Conservation (phyloP, 2,888 invertebrate species). For the Loripinus fragilis region DNA sequence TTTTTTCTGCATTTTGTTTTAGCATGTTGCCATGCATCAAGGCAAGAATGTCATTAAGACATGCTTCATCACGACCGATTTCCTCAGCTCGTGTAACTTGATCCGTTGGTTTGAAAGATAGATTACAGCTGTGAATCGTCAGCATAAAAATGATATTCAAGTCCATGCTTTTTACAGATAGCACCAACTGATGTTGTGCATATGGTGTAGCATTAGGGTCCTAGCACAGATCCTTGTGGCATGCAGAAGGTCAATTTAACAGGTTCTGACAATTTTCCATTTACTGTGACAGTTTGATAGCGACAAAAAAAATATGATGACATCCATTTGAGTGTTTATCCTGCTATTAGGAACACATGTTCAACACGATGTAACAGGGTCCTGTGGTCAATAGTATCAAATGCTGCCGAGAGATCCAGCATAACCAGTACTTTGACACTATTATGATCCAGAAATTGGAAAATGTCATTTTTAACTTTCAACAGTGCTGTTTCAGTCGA, state of each 20-base stretch:
- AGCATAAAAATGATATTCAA: constrained; percentile 50
- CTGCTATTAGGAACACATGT: constrained; percentile 31
- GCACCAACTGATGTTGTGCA: constrained; percentile 44
- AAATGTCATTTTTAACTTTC: constrained; percentile 48
- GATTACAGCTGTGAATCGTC: constrained; percentile 45
- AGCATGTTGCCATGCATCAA: constrained; percentile 43
- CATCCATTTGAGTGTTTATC: constrained; percentile 45
- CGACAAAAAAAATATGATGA: constrained; percentile 42
- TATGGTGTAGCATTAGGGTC: constrained; percentile 30
- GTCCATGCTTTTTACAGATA: constrained; percentile 44
- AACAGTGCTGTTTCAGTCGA: constrained; percentile 48
- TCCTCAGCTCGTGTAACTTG: constrained; percentile 14
- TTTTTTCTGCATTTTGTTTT: constrained; percentile 36
- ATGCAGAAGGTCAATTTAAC: constrained; percentile 34
- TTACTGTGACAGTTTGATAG: constrained; percentile 31
- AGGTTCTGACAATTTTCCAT: constrained; percentile 37
- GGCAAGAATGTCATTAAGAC: constrained; percentile 28
- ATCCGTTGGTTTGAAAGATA: constrained; percentile 32
- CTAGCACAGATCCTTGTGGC: constrained; percentile 35
- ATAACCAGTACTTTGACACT: constrained; percentile 35
- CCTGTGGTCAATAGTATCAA: constrained; percentile 50
- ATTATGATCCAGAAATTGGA: constrained; percentile 40
- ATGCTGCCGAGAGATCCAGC: constrained; percentile 45
- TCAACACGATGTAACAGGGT: constrained; percentile 25
- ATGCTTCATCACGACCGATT: constrained; percentile 21